Evolutionary conservation across 2,113 vertebrate genomes (phyloP), one percentile per base, ranked within the genome.

Genomic region (Dolichotis patagonum): DNA sequence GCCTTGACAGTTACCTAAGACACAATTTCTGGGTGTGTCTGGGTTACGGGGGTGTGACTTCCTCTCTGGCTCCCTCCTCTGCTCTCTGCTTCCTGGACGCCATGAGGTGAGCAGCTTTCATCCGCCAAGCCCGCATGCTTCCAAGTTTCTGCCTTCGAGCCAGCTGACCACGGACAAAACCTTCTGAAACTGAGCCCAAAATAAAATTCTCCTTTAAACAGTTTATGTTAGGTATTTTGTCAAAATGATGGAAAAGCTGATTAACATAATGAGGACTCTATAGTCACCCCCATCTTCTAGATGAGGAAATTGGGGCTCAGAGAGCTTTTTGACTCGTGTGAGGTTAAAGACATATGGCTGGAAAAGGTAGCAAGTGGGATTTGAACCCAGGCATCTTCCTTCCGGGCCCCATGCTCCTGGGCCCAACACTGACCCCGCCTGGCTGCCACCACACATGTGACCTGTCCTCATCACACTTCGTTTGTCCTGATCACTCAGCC

Each of bases 341-440:
- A 58, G 52, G 24, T 62, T 65, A 35, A 22, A 49, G 26, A 49
- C 73, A 38, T 19, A 3, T 13, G 41, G 82, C 43, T 77, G 28
- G 6, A 24, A 60, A 90, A 56, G 85, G 43, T n/a, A 75, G 32
- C 60, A 32, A 63, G 49, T 75, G 71, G 32, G 85, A 30, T 16
- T 56, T 6, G 32, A 38, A 52, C 58, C 35, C 60, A 22, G 26
- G 54, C 9, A 0, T 26, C 65, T 17, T 63, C 38, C 49, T n/a
- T 58, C 56, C 1, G 17, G 46, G 24, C 56, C 41, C 35, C 4
- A 1, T 12, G 46, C 17, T 60, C 52, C 92, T 19, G 7, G 30
- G 85, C 3, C 0, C 3, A 88, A 22, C 7, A 1, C 12, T n/a
- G 2, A 24, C 12, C 13, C 60, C 46, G 0, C 1, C 46, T 0